Conservation (phyloP, 2,797 vertebrate species). For the Crypturellus tataupa region DNA sequence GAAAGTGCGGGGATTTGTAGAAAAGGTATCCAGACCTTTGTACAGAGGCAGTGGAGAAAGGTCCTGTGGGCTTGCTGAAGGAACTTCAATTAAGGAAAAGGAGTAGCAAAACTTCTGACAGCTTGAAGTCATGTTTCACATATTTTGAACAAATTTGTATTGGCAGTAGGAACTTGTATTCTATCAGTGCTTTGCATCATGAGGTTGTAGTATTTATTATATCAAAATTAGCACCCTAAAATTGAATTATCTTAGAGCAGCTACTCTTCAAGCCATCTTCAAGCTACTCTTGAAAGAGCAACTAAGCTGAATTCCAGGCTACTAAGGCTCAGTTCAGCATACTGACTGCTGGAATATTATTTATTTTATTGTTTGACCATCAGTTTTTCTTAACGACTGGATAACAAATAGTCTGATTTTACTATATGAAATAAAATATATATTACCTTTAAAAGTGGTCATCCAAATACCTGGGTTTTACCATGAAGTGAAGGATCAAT, state of each 20-base stretch:
- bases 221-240: background rate
- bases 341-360: background rate
- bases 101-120: background rate
- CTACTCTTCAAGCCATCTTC: background rate
- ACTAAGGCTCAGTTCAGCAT: background rate
- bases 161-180: background rate
- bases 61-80: background rate
- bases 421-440: background rate
- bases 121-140: rapidly evolving
- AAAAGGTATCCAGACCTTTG: background rate
- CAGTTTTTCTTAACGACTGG: background rate
- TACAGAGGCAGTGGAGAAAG: background rate
- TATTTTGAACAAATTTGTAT: background rate
- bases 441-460: background rate
- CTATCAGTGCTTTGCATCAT: background rate
- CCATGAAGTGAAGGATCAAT: slow-evolving; percentile 35
- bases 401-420: background rate
- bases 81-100: background rate
- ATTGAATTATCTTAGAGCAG: background rate
- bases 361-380: background rate
- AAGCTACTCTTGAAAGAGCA: background rate
- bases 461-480: background rate
- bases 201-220: background rate
- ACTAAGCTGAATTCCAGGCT: background rate
- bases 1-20: background rate